Conservation (phyloP, 2,888 invertebrate genomes). For the Pterostichus niger region DNA sequence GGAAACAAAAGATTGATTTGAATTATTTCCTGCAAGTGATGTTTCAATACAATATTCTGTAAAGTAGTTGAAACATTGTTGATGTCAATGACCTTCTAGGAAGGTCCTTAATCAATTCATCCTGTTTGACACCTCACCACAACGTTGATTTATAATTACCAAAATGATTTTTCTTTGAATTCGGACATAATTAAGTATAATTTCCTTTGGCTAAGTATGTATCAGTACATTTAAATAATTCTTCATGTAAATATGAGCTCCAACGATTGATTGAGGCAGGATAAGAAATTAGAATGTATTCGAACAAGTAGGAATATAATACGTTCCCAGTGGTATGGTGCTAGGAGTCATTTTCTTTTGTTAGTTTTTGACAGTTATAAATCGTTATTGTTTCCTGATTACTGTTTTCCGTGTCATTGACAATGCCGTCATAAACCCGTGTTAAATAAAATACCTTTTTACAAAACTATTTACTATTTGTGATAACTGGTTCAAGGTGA, state of each 20-base stretch:
- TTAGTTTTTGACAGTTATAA: slow-evolving; percentile 65
- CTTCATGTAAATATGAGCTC: slow-evolving; percentile 12
- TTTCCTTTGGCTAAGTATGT: slow-evolving; percentile 24
- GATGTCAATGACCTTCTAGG: too few species aligned
- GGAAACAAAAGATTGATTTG: too few species aligned
- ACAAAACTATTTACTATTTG: slow-evolving; percentile 59
- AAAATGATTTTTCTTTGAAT: background rate
- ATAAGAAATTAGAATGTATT: slow-evolving; percentile 65
- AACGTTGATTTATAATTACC: background rate
- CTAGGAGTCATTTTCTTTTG: slow-evolving; percentile 64
- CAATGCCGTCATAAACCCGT: slow-evolving; percentile 59
- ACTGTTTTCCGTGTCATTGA: slow-evolving; percentile 66
- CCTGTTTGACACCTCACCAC: too few species aligned
- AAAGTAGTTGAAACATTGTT: too few species aligned
- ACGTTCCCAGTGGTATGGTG: slow-evolving; percentile 25
- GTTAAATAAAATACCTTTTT: slow-evolving; percentile 65
- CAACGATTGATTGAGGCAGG: slow-evolving; percentile 46
- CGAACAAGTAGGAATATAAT: slow-evolving; percentile 54
- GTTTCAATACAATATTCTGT: too few species aligned
- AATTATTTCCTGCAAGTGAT: too few species aligned
- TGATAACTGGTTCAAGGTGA: slow-evolving; percentile 55
- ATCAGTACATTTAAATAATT: slow-evolving; percentile 49
- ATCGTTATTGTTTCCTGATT: slow-evolving; percentile 64
- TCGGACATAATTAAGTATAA: background rate
- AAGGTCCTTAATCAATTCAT: too few species aligned